phyloP scores from a whole-genome alignment of 2,888 invertebrate genomes.

The Fragum fragum region DNA sequence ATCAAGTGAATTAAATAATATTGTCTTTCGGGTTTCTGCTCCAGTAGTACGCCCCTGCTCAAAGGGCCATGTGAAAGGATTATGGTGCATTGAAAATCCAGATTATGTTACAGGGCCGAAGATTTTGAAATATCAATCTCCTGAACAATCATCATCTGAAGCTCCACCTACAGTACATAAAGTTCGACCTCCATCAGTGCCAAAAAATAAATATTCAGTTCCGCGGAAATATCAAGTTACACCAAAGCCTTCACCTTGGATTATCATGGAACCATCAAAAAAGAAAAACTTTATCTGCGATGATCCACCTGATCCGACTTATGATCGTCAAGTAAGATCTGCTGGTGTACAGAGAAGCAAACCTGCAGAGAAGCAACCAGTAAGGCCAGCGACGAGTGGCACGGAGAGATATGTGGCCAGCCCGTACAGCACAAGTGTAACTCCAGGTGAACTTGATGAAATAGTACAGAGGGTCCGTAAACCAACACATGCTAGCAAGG shows the following conservation, averaged over 20 bases:
- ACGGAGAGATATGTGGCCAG: slow-evolving; percentile 47
- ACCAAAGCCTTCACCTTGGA: slow-evolving; percentile 67
- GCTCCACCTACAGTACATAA: slow-evolving; percentile 6
- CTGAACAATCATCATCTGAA: slow-evolving; percentile 25
- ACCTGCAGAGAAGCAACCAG: slow-evolving; percentile 9
- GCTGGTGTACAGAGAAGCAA: slow-evolving; percentile 34
- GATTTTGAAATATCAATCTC: slow-evolving; percentile 59
- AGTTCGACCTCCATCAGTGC: slow-evolving; percentile 38
- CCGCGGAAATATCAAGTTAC: slow-evolving; percentile 66
- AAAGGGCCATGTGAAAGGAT: slow-evolving; percentile 68
- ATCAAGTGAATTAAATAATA: slow-evolving; percentile 61
- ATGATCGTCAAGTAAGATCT: slow-evolving; percentile 40
- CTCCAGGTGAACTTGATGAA: slow-evolving; percentile 65
- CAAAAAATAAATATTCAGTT: slow-evolving; percentile 62
- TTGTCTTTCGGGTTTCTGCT: slow-evolving; percentile 67
- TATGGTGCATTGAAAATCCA: slow-evolving; percentile 71
- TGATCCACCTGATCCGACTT: slow-evolving; percentile 65
- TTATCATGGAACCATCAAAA: slow-evolving; percentile 68
- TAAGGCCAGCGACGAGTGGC: slow-evolving; percentile 39
- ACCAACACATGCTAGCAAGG: slow-evolving; percentile 76
- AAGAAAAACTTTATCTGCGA: slow-evolving; percentile 66
- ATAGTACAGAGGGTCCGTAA: slow-evolving; percentile 77
- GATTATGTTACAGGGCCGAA: slow-evolving; percentile 63
- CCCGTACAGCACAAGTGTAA: slow-evolving; percentile 60
- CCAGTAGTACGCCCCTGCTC: slow-evolving; percentile 69